phyloP scores from a whole-genome alignment of 2,113 vertebrate genomes.

The Euleptes europaea region DNA sequence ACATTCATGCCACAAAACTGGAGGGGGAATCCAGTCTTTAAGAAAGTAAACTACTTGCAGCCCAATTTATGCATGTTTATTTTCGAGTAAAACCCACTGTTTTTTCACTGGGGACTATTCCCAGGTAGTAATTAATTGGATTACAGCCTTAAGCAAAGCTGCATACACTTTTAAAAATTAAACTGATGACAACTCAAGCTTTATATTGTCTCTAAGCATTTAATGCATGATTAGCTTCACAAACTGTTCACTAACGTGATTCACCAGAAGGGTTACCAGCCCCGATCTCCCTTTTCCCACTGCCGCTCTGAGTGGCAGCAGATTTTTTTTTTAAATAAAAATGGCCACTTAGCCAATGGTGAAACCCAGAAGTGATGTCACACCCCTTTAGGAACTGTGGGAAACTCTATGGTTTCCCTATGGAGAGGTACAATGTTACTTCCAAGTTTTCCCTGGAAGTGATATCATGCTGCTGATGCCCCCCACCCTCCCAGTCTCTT shows the following conservation, averaged over 20 bases:
- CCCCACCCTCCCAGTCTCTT: no score
- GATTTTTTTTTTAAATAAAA: no score
- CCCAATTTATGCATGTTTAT: background rate
- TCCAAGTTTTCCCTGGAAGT: no score
- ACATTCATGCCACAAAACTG: background rate
- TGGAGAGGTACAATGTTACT: no score
- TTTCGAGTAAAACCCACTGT: background rate
- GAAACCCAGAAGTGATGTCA: no score
- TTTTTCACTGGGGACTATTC: conserved; percentile 9
- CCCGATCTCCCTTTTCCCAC: no score
- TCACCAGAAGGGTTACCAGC: background rate
- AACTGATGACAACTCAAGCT: background rate
- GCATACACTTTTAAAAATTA: background rate
- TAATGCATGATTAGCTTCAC: background rate
- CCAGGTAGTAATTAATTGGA: background rate
- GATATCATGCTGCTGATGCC: no score
- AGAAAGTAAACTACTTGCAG: conserved; percentile 9
- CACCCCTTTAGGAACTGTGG: no score
- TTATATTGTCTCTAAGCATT: background rate
- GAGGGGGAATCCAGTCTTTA: background rate
- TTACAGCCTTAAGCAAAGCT: background rate
- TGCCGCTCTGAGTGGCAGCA: no score
- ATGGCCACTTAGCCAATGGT: no score
- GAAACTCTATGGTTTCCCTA: no score
- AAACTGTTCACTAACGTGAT: background rate